Conservation (phyloP, 2,888 invertebrate species). For the Nephrotoma guestfalica region DNA sequence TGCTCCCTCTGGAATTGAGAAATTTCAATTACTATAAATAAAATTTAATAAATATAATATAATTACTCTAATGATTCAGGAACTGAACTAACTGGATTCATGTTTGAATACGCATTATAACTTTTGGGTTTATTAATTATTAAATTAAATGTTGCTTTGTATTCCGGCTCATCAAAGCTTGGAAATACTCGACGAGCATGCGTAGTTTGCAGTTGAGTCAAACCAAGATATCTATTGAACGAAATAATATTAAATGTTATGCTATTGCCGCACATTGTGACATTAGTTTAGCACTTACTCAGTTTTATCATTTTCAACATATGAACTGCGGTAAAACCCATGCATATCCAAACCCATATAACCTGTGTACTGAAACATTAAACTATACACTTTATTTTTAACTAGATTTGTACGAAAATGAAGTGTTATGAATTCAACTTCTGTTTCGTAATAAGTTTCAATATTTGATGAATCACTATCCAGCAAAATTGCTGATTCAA, state of each 20-base stretch:
- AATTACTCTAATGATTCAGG: not conserved
- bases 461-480: not conserved
- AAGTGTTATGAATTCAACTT: not conserved
- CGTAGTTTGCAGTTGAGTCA: slow-evolving; percentile 56
- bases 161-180: slow-evolving; percentile 60
- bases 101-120: not conserved
- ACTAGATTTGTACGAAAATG: slow-evolving; percentile 21
- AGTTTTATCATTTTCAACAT: slow-evolving; percentile 23
- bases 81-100: not conserved
- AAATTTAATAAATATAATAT: not conserved
- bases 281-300: slow-evolving; percentile 8
- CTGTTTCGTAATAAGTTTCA: not conserved
- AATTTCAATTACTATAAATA: no score
- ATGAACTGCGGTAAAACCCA: slow-evolving; percentile 36
- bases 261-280: slow-evolving; percentile 19
- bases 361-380: slow-evolving; percentile 35
- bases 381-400: slow-evolving; percentile 27
- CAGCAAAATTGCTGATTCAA: slow-evolving; percentile 3
- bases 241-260: not conserved
- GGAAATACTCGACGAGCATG: slow-evolving; percentile 59
- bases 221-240: slow-evolving; percentile 38
- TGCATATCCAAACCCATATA: slow-evolving; percentile 37
- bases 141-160: slow-evolving; percentile 50
- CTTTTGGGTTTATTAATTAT: slow-evolving; percentile 18
- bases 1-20: not conserved